Evolutionary conservation across 2,888 invertebrate genomes (phyloP).

Genomic region (Thalpophila matura): DNA sequence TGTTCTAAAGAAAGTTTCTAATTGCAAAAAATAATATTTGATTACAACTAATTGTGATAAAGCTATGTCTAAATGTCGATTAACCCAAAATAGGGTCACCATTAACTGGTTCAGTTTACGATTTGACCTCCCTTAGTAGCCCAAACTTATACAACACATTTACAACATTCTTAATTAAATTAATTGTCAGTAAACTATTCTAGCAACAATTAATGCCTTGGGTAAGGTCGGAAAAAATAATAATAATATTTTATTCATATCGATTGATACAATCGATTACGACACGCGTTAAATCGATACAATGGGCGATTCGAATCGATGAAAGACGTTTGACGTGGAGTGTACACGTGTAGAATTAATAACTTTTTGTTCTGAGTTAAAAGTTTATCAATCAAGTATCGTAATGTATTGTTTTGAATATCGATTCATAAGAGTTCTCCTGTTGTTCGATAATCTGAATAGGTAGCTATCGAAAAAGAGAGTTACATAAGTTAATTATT

Average conservation of each 20-base stretch:
- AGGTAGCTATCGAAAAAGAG: slow-evolving; percentile 52
- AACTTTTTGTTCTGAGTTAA: slow-evolving; percentile 56
- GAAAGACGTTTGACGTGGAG: slow-evolving; percentile 75
- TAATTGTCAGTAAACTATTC: slow-evolving; percentile 81
- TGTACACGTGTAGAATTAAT: slow-evolving; percentile 68
- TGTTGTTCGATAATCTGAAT: slow-evolving; percentile 44
- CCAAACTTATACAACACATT: slow-evolving; percentile 70
- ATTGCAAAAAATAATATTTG: too few relatives aligned
- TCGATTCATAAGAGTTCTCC: slow-evolving; percentile 40
- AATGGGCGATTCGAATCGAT: slow-evolving; percentile 83
- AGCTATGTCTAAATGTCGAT: too few relatives aligned
- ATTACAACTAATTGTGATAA: too few relatives aligned
- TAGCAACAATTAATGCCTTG: slow-evolving; percentile 80
- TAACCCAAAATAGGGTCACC: slow-evolving; percentile 14
- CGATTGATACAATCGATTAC: slow-evolving; percentile 84
- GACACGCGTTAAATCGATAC: slow-evolving; percentile 80
- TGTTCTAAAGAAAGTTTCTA: too few relatives aligned
- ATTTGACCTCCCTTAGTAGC: slow-evolving; percentile 70
- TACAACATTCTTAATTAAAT: slow-evolving; percentile 80
- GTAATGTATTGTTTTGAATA: slow-evolving; percentile 59
- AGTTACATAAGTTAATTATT: slow-evolving; percentile 52
- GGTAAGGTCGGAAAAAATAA: slow-evolving; percentile 87
- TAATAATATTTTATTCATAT: slow-evolving; percentile 71
- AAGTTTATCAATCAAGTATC: slow-evolving; percentile 62
- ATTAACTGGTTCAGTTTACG: slow-evolving; percentile 43